These are phyloP conservation scores for Trididemnum clinides DNA, from an alignment of 23 tunicate species.

Conservation along the genomic window DNA sequence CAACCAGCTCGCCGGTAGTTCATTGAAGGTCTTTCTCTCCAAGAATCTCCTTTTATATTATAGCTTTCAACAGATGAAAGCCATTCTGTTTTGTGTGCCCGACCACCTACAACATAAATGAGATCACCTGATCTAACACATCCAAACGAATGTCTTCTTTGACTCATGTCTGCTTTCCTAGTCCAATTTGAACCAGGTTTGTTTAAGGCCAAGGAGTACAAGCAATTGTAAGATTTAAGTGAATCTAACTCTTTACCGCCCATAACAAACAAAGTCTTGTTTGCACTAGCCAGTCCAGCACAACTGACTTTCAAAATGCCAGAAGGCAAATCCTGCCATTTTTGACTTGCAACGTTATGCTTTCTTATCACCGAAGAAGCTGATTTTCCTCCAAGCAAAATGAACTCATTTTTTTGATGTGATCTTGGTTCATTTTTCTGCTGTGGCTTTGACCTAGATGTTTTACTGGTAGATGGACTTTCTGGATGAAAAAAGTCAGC, in stretches of 20 bases:
- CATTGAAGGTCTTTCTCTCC: background rate
- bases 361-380: background rate
- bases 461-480: too few relatives aligned
- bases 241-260: background rate
- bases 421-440: too few relatives aligned
- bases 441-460: too few relatives aligned
- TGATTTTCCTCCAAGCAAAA: background rate
- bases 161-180: background rate
- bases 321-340: background rate
- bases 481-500: too few relatives aligned
- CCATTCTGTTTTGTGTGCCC: background rate
- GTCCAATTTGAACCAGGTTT: background rate
- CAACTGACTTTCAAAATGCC: too few relatives aligned
- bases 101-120: conserved; percentile 4
- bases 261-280: background rate
- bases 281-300: background rate
- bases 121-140: background rate
- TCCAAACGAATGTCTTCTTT: background rate
- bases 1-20: background rate
- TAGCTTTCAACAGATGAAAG: background rate
- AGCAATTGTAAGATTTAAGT: background rate
- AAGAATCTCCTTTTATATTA: background rate
- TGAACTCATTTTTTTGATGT: too few relatives aligned
- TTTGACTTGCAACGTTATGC: background rate
- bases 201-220: background rate